Evolutionary conservation across 2,113 vertebrate genomes (phyloP), one percentile per base, ranked within the genome.

Genomic region (Butorides virescens): DNA sequence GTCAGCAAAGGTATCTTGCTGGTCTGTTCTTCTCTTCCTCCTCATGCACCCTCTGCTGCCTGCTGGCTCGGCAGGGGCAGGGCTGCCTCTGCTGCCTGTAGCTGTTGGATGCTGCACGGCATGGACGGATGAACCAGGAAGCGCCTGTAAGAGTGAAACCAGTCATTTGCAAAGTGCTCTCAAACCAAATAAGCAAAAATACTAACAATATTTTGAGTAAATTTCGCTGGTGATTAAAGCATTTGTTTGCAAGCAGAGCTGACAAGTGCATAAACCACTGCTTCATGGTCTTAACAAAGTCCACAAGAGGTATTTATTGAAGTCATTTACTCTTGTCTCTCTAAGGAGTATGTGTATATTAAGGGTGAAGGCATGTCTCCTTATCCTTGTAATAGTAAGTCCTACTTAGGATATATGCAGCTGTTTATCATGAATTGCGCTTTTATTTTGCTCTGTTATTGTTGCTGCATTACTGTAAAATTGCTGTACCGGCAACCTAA

Each of bases 101-200:
- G 26, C 20, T 37, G 61, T 34, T 73, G 74, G 21, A 15, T 0
- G 0, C 49, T n/a, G 70, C 17, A 2, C 26, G 7, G 34, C 7
- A 2, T 47, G 7, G 2, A 3, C 5, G 8, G 30, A 32, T 3
- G 2, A 74, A 44, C 53, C 46, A 37, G 12, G 1, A 22, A 71
- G 37, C 13, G 18, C 30, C 73, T 30, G 22, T 58, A 36, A 75
- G 47, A 91, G n/a, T 17, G 75, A 93, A 92, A 83, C 62, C 25
- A 42, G 55, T 58, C 29, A 70, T 68, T 50, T 91, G 55, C 59
- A 39, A 47, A 81, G 72, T 56, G 52, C 39, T 93, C 34, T 55
- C 47, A 59, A 63, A 59, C 59, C 37, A 65, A 84, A 29, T 32
- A 58, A 80, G 32, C 53, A 72, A 76, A 79, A 79, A 73, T 10